Evolutionary conservation across 2,888 invertebrate genomes (phyloP).

Genomic region (Caenorhabditis afra): DNA sequence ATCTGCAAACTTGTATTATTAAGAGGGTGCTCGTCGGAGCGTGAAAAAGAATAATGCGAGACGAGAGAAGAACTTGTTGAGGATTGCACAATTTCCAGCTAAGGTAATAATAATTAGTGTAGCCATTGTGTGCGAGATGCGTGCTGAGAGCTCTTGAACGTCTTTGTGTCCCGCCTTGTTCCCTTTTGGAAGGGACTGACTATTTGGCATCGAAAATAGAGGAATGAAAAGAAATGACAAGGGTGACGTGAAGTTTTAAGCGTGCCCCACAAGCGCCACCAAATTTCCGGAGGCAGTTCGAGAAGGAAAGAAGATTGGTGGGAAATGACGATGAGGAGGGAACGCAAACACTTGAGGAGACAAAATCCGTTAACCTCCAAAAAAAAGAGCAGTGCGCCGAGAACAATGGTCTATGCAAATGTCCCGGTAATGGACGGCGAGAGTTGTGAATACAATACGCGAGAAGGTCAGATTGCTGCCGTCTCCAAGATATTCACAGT

Average conservation of each 20-base stretch:
- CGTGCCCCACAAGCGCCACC: conserved; percentile 24
- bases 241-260: conserved; percentile 11
- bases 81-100: conserved; percentile 41
- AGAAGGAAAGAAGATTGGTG: conserved; percentile 41
- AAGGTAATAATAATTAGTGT: conserved; percentile 62
- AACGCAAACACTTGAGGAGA: conserved; percentile 51
- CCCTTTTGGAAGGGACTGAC: conserved; percentile 7
- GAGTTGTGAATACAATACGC: conserved; percentile 48
- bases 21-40: not conserved
- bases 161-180: conserved; percentile 36
- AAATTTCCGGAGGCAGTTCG: conserved; percentile 52
- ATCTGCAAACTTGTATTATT: not conserved
- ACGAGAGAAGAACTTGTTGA: conserved; percentile 22
- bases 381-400: conserved; percentile 40
- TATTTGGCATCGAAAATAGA: conserved; percentile 44
- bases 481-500: conserved; percentile 17
- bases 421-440: conserved; percentile 32
- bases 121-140: conserved; percentile 54
- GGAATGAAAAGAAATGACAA: conserved; percentile 16
- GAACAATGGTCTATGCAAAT: conserved; percentile 54
- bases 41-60: conserved; percentile 17
- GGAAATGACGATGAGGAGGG: conserved; percentile 17
- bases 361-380: conserved; percentile 55
- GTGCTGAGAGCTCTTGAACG: conserved; percentile 55
- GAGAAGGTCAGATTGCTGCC: conserved; percentile 46